Base-by-base conservation (phyloP, 2,888 invertebrate genomes). In the Fragum sueziense region DNA sequence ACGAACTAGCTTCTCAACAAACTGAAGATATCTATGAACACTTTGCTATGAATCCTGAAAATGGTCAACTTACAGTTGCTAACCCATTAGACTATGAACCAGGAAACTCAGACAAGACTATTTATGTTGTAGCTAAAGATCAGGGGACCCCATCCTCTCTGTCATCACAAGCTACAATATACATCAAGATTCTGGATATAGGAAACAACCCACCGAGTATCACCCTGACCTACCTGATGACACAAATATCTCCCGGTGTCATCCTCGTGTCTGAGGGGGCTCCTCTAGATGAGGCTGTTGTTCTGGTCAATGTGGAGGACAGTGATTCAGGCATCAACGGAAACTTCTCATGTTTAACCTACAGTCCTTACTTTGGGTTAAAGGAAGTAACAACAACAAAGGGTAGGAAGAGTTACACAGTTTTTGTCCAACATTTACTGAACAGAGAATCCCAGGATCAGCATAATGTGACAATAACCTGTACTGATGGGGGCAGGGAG, bases 131-230 rank as follows among this genome's bases (percentile, higher is more conserved):
- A 29, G 87, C 87, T 0, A 75, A 79, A 41, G 88, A 88, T 62
- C 79, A 82, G 34, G 88, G 87, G 14, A 61, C 71, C 1, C 65
- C 33, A 41, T 76, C 80, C 41, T 77, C 82, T 2, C 76, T 70
- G 17, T 79, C 79, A 6, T 77, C 88, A 14, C 79, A 80, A 72
- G 85, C 86, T 17, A 74, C 80, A 22, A 86, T 88, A 2, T 81
- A 79, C 25, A 78, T 88, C 11, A 84, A 75, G 20, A 96, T 98
- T 11, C 97, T 97, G 90, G 93, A 93, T 80, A 97, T 97, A 93
- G 98, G 98, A 93, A 98, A 98, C 93, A 98, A 98, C 92, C 97
- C 98, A 9, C 98, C 98, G 0, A 95, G 97, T 22, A 79, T 87
- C 14, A 76, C 62, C 27, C 47, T 87, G 27, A 83, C 79, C 22